Evolutionary conservation across 1,140 invertebrate genomes (phyloP).

Genomic region (Anthonomus grandis): DNA sequence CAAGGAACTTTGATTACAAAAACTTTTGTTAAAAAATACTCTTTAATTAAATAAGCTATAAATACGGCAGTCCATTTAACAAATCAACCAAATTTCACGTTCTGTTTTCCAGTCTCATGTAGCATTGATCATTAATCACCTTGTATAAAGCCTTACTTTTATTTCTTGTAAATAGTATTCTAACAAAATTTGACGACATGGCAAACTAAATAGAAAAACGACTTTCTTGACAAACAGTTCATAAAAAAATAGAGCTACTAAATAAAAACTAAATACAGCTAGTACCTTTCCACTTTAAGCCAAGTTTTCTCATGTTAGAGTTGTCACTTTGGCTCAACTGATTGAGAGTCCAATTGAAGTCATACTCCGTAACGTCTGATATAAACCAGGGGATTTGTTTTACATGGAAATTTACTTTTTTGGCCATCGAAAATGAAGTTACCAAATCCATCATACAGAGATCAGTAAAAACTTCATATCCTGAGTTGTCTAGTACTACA

Average conservation of each 20-base stretch:
- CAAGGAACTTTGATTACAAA: too few species aligned
- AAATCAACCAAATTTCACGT: too few species aligned
- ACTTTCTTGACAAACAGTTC: not conserved
- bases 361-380: constrained; percentile 78
- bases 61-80: too few species aligned
- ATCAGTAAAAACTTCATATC: constrained; percentile 91
- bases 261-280: not conserved
- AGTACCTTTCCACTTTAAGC: constrained; percentile 52
- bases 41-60: too few species aligned
- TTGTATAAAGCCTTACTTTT: too few species aligned
- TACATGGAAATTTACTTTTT: constrained; percentile 76
- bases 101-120: too few species aligned
- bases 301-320: constrained; percentile 48
- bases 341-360: constrained; percentile 71
- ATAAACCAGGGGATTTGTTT: constrained; percentile 96
- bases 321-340: constrained; percentile 48
- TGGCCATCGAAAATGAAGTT: constrained; percentile 51
- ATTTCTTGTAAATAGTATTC: too few species aligned
- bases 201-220: not conserved
- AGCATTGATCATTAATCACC: too few species aligned
- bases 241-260: not conserved
- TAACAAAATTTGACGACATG: too few species aligned
- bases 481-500: constrained; percentile 90
- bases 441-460: constrained; percentile 83
- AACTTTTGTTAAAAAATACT: too few species aligned